Evolutionary conservation across 2,888 invertebrate genomes (phyloP).

Genomic region (Dioctria rufipes): DNA sequence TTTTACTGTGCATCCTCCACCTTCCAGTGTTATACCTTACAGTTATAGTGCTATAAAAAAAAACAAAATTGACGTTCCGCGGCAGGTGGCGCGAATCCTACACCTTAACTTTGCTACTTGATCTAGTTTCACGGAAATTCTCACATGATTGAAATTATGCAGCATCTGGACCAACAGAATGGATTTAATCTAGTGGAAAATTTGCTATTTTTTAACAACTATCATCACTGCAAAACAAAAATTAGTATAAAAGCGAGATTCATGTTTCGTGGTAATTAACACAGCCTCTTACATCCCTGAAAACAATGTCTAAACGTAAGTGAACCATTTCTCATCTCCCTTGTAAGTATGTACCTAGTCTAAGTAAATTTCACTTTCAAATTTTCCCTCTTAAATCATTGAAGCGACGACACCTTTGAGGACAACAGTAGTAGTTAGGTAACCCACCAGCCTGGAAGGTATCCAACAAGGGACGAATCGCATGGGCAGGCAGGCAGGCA

Average conservation of each 20-base stretch:
- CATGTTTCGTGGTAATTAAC: background rate
- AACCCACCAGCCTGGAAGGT: constrained; percentile 7
- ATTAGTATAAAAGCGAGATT: background rate
- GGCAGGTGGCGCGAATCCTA: constrained; percentile 24
- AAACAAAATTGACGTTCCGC: constrained; percentile 16
- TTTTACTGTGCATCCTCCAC: no score
- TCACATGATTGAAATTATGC: background rate
- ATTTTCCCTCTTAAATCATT: constrained; percentile 40
- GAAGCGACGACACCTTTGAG: constrained; percentile 8
- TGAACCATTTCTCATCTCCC: background rate
- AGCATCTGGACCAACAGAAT: background rate
- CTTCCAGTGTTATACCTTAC: no score
- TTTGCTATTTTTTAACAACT: background rate
- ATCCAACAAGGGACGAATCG: constrained; percentile 15
- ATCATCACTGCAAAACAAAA: background rate
- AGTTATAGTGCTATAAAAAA: background rate
- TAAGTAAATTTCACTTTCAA: constrained; percentile 36
- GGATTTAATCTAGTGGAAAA: background rate
- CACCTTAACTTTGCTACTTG: constrained; percentile 27
- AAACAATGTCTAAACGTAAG: background rate
- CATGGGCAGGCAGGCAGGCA: background rate
- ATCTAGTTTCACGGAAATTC: constrained; percentile 1
- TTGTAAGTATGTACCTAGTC: background rate
- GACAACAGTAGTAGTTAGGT: constrained; percentile 11
- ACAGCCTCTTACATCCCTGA: background rate